phyloP scores from a whole-genome alignment of 2,797 vertebrate genomes.

The Karalla daura region DNA sequence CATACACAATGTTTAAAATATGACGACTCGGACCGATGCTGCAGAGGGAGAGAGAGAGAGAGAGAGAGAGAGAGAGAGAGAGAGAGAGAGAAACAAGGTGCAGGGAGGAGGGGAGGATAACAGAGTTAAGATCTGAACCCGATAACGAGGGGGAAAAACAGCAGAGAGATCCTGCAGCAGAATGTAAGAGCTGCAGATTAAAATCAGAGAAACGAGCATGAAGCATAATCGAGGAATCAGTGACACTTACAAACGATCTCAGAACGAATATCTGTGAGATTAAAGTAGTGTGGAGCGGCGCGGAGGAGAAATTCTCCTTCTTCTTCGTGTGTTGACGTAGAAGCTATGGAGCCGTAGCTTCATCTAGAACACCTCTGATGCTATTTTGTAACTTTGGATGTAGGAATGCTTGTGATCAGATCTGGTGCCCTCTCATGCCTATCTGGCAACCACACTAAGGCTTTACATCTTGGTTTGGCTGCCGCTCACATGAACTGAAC shows the following conservation, averaged over 20 bases:
- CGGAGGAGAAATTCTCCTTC: conserved; percentile 28
- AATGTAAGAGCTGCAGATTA: conserved; percentile 24
- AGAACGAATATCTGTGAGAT: conserved; percentile 38
- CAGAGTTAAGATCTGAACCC: background rate
- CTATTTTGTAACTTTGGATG: too few relatives aligned
- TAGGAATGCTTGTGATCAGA: too few relatives aligned
- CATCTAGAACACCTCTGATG: too few relatives aligned
- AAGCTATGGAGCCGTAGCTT: too few relatives aligned
- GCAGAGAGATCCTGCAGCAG: conserved; percentile 14
- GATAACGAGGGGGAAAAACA: conserved; percentile 15
- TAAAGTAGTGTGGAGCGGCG: conserved; percentile 33
- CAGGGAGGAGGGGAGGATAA: background rate
- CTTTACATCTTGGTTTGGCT: too few relatives aligned
- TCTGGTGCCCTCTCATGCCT: too few relatives aligned
- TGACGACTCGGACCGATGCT: conserved; percentile 28
- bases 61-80: conserved; percentile 9
- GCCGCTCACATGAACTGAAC: too few relatives aligned
- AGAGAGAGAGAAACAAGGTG: conserved; percentile 8
- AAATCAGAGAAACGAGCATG: conserved; percentile 20
- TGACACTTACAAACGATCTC: conserved; percentile 53
- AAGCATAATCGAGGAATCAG: conserved; percentile 36
- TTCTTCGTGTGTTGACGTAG: too few relatives aligned
- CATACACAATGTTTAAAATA: conserved; percentile 38
- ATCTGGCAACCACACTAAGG: too few relatives aligned
- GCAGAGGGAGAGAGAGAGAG: conserved; percentile 49